phyloP scores from a whole-genome alignment of 2,888 invertebrate genomes.

The Elegia similella region DNA sequence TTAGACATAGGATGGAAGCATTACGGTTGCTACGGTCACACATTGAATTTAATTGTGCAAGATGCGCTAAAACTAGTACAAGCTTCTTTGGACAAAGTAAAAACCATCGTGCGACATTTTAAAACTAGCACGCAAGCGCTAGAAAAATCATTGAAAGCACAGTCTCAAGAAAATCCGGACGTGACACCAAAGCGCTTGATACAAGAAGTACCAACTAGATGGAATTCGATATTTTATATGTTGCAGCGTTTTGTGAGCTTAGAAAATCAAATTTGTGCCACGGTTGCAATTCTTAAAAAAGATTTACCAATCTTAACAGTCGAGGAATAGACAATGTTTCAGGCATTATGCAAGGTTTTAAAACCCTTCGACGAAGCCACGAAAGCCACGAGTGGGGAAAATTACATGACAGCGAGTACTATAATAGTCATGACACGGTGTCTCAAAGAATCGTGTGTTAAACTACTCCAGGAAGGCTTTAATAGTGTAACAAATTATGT shows the following conservation, averaged over 20 bases:
- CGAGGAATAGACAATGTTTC: conserved; percentile 28
- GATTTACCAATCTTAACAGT: conserved; percentile 26
- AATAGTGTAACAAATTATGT: background rate
- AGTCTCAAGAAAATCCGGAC: conserved; percentile 17
- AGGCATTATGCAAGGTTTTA: conserved; percentile 26
- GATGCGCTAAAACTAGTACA: conserved; percentile 9
- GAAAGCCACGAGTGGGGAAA: conserved; percentile 30
- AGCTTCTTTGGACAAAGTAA: conserved; percentile 24
- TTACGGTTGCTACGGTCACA: conserved; percentile 32
- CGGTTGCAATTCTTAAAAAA: conserved; percentile 23
- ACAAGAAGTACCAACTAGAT: conserved; percentile 33
- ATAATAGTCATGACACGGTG: conserved; percentile 29
- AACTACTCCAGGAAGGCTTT: conserved; percentile 18
- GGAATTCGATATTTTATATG: conserved; percentile 34
- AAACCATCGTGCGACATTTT: conserved; percentile 25
- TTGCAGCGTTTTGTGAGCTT: conserved; percentile 30
- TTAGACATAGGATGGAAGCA: conserved; percentile 28
- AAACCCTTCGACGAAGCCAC: conserved; percentile 35
- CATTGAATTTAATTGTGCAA: conserved; percentile 30
- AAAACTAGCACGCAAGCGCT: conserved; percentile 24
- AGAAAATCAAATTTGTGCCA: conserved; percentile 22
- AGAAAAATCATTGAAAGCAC: conserved; percentile 24
- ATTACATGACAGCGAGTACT: conserved; percentile 29
- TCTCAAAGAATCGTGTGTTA: conserved; percentile 23
- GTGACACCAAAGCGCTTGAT: conserved; percentile 23